Percentiles rank a stretch among this genome's conserved stretches.
These are phyloP conservation scores for Sarcophaga carnaria DNA, from an alignment of 2,888 invertebrate species.

Conservation along the genomic window DNA sequence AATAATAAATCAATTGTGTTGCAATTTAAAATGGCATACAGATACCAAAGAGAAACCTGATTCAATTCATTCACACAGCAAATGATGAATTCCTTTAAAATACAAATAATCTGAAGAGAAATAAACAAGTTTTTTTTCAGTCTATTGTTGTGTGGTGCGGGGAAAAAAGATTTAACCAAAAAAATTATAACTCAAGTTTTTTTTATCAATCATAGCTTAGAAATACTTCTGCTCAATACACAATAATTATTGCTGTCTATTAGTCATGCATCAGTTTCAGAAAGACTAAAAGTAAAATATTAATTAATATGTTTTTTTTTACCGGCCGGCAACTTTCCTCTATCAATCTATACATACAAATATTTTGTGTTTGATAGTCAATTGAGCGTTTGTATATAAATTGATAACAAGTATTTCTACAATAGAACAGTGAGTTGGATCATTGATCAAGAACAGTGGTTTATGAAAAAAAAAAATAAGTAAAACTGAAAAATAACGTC, in stretches of 20 bases:
- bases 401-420: not conserved
- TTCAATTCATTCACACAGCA: not conserved
- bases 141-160: too few relatives aligned
- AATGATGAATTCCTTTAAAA: not conserved
- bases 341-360: conserved; percentile 6
- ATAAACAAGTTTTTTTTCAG: too few relatives aligned
- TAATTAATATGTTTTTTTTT: not conserved
- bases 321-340: conserved; percentile 48
- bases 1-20: too few relatives aligned
- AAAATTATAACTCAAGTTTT: too few relatives aligned
- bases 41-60: too few relatives aligned
- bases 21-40: too few relatives aligned
- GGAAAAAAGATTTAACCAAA: too few relatives aligned
- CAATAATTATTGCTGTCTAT: not conserved
- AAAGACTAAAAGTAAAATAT: not conserved
- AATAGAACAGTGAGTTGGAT: conserved; percentile 16
- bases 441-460: conserved; percentile 4
- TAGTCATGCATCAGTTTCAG: not conserved
- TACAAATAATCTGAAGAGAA: too few relatives aligned
- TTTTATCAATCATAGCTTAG: too few relatives aligned
- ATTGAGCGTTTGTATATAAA: conserved; percentile 3
- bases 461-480: too few relatives aligned
- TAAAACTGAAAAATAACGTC: not conserved
- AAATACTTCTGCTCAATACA: not conserved
- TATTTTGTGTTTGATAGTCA: not conserved